Evolutionary conservation across 35 echinoderm and acorn worm genomes (phyloP), one percentile per base, ranked within the genome.

Genomic region (Stichopus chloronotus): DNA sequence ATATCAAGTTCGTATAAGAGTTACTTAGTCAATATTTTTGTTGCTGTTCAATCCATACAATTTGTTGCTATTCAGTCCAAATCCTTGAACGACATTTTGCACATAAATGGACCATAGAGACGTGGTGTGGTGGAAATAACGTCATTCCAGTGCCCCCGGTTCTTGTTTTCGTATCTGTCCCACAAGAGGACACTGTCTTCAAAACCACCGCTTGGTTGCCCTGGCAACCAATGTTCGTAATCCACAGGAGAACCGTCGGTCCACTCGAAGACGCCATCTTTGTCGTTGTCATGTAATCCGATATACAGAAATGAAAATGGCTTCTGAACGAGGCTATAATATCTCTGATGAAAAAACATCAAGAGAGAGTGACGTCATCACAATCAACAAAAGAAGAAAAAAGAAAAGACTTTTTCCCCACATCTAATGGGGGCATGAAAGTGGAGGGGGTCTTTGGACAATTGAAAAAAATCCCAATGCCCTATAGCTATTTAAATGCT

Each of bases 221-320:
- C 79, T 13, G 85, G 23, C 25, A 90, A 88, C 95, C 95, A 96
- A 80, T 96, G 88, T 7, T 77, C 63, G 23, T 84, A 96, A 58
- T 91, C 92, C 16, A 93, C 52, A 4, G 92, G 60, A 14, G 54
- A 84, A n/a, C 95, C 95, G 78, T 96, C 95, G 7, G 92, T 90
- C 95, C 95, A 96, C 77, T 96, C 87, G 54, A 93, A 96, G 16
- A 84, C 84, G 22, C 92, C 78, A 54, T 58, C 81, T 12, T 76
- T 60, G 12, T 92, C 95, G 23, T 9, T 9, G 78, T 96, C 95
- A 5, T 78, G 90, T 9, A 96, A 65, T 16, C 95, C 95, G 72
- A 96, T 91, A 86, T 92, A 96, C 4, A 93, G 23, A 8, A 81
- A 52, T 5, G 78, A 25, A 12, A 81, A 81, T 43, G 78, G 78